Evolutionary conservation across 2,113 vertebrate genomes (phyloP).

Genomic region (Myotis brandtii): DNA sequence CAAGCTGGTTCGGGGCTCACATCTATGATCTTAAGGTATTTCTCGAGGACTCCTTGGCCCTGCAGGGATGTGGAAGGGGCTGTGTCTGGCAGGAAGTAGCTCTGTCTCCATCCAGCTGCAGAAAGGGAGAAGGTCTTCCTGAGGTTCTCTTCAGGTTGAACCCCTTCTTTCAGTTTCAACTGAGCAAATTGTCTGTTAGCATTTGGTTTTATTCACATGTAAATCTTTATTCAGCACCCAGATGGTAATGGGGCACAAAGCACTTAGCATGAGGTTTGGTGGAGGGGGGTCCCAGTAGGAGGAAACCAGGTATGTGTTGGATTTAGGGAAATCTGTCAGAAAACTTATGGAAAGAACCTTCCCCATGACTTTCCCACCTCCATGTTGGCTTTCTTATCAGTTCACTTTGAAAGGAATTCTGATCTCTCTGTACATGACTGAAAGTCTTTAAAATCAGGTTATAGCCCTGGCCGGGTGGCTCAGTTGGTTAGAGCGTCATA

Average conservation of each 20-base stretch:
- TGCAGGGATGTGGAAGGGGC: neutral
- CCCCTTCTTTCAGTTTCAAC: conserved; percentile 16
- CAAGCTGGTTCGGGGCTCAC: neutral
- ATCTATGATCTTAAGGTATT: neutral
- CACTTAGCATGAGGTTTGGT: neutral
- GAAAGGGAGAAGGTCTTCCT: neutral
- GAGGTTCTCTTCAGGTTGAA: neutral
- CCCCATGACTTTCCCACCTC: neutral
- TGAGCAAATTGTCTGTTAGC: neutral
- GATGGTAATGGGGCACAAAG: neutral
- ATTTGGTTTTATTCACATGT: neutral
- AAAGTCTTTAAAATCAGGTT: conserved; percentile 33
- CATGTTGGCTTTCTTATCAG: neutral
- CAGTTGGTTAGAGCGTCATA: neutral
- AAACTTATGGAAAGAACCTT: neutral
- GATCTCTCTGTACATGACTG: neutral
- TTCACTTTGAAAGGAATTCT: conserved; percentile 16
- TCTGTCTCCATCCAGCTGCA: neutral
- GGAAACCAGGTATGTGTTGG: neutral
- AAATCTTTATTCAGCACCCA: neutral
- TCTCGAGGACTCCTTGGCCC: neutral
- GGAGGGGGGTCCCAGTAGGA: neutral
- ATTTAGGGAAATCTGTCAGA: neutral
- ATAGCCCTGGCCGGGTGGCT: neutral
- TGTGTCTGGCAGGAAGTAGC: neutral